Evolutionary conservation across 2,888 invertebrate species (phyloP).

Genomic region (Hanleya hanleyi): DNA sequence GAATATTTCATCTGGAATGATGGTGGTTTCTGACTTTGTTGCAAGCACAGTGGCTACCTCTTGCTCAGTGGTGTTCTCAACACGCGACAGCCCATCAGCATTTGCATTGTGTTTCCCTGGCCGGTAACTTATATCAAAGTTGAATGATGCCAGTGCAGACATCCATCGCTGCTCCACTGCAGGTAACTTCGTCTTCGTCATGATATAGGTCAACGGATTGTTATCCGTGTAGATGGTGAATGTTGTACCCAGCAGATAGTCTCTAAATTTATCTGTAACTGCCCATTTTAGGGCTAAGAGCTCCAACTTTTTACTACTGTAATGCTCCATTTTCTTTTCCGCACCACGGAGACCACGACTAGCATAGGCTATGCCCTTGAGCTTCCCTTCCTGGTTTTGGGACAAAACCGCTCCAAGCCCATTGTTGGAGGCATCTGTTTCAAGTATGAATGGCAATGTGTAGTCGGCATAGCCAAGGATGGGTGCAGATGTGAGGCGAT

Average conservation of each 20-base stretch:
- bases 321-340: slow-evolving; percentile 7
- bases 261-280: slow-evolving; percentile 7
- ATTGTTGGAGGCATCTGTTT: slow-evolving; percentile 2
- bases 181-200: not conserved
- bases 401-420: slow-evolving; percentile 11
- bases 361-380: slow-evolving; percentile 18
- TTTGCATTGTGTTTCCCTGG: not conserved
- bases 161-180: slow-evolving; percentile 1
- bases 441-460: not conserved
- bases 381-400: slow-evolving; percentile 5
- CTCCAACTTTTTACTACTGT: slow-evolving; percentile 28
- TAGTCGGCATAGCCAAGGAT: slow-evolving; percentile 3
- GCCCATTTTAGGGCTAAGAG: slow-evolving; percentile 27
- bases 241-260: slow-evolving; percentile 4
- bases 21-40: not conserved
- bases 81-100: slow-evolving; percentile 6
- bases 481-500: not conserved
- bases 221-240: slow-evolving; percentile 10
- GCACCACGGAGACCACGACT: slow-evolving; percentile 13
- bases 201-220: slow-evolving; percentile 2
- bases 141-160: not conserved
- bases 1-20: no score
- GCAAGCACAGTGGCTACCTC: not conserved
- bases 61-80: not conserved
- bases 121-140: not conserved